Base-by-base conservation (phyloP, 2,113 vertebrate species). In the Engystomops pustulosus region DNA sequence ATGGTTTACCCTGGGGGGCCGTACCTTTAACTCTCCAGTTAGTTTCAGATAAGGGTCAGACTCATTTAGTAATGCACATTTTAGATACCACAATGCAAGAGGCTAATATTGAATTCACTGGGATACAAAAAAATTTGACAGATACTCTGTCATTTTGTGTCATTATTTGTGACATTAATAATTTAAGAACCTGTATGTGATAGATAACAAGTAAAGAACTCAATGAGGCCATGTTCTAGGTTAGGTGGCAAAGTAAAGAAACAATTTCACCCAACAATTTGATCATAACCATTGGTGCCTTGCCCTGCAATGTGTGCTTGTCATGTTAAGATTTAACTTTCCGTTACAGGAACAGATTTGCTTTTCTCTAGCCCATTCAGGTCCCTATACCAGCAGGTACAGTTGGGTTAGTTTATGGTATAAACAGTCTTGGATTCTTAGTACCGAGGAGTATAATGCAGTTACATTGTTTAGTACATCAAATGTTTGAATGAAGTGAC, bases 1-100 rank as follows among this genome's bases (percentile, higher is more conserved):
- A 70, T 23, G 36, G 68, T 11, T 70, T 70, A 23, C 68, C 68
- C 68, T 41, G 34, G 36, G 68, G 68, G 41, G 68, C 8, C 15
- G 41, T 25, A 23, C 7, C 34, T 23, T 41, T 70, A 41, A 38
- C 30, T 41, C 1, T 17, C 12, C 27, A 68, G 17, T n/a, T 36
- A 69, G 36, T 70, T 41, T 23, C 20, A 70, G 68, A 70, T 36
- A 36, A 18, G 30, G 9, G 30, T 67, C 32, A 67, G 20, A 6
- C 20, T 41, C 12, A 14, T 41, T 25, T 44, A 41, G 20, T 9
- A 70, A 11, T 70, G 14, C 10, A 38, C 34, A 69, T 38, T 38
- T n/a, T n/a, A 69, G 6, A n/a, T 20, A n/a, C 17, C 8, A n/a
- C n/a, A n/a, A n/a, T n/a, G n/a, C n/a, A n/a, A n/a, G n/a, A n/a